Conservation (phyloP, 2,888 invertebrate species). For the Athrips mouffetella region DNA sequence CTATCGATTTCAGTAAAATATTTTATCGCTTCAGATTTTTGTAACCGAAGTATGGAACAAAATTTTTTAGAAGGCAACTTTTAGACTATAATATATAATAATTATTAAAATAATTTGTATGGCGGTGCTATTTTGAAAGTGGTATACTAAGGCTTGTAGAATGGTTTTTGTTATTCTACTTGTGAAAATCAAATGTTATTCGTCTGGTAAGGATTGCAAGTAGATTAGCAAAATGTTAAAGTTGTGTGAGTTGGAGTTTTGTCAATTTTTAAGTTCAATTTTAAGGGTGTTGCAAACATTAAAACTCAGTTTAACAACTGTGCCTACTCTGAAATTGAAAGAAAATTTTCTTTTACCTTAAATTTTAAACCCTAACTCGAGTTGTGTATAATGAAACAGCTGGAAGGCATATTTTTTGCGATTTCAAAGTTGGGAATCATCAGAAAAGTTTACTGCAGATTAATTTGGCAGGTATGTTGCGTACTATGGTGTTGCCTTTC, state of each 20-base stretch:
- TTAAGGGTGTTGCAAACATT: conserved; percentile 36
- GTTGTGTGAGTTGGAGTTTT: conserved; percentile 55
- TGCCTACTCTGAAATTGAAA: no score
- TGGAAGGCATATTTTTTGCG: no score
- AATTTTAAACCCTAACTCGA: no score
- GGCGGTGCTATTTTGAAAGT: conserved; percentile 71
- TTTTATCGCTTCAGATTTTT: no score
- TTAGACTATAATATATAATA: background rate
- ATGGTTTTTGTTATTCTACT: conserved; percentile 46
- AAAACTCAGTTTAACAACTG: no score
- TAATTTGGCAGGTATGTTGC: no score
- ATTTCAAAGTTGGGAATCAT: no score
- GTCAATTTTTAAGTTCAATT: conserved; percentile 60
- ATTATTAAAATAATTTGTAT: conserved; percentile 46
- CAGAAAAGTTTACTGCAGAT: no score
- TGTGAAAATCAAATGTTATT: conserved; percentile 22
- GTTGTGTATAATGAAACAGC: no score
- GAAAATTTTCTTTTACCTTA: no score
- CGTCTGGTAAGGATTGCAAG: background rate
- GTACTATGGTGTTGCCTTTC: no score
- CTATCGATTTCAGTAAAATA: background rate
- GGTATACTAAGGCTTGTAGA: conserved; percentile 57
- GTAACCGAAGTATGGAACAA: conserved; percentile 22
- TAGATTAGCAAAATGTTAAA: conserved; percentile 4
- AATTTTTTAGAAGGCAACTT: background rate